Evolutionary conservation across 2,797 vertebrate species (phyloP).

Genomic region (Falco biarmicus): DNA sequence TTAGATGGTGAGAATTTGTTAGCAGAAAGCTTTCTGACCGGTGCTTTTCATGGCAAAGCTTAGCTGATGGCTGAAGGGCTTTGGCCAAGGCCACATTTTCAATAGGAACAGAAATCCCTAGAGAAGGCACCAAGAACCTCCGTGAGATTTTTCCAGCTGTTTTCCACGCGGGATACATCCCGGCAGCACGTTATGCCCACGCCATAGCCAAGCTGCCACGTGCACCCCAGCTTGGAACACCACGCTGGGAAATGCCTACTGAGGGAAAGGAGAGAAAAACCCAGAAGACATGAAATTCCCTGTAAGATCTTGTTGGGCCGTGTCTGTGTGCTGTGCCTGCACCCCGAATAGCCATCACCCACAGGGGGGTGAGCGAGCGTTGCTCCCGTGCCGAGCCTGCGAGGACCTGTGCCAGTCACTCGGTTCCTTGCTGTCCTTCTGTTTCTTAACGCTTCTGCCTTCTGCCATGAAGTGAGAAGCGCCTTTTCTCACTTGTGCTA

Average conservation of each 20-base stretch:
- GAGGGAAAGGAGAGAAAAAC: background rate
- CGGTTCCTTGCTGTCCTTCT: background rate
- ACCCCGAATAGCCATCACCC: background rate
- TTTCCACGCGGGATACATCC: background rate
- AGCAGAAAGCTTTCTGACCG: background rate
- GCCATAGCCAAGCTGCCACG: accelerated
- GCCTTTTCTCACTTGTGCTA: background rate
- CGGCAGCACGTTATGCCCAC: accelerated
- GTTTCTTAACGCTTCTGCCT: background rate
- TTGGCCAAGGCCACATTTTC: background rate
- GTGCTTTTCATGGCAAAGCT: background rate
- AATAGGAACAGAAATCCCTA: background rate
- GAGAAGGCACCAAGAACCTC: background rate
- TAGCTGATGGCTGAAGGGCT: background rate
- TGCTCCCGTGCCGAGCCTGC: accelerated
- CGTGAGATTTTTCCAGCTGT: background rate
- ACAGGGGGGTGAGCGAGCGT: background rate
- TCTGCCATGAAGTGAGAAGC: background rate
- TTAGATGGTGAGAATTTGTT: background rate
- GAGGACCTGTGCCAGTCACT: accelerated
- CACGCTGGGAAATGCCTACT: accelerated
- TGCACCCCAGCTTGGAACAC: background rate
- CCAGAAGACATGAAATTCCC: background rate
- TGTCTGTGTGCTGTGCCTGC: background rate
- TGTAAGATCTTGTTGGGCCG: background rate